Conservation (phyloP, 2,113 vertebrate genomes). For the Fulmarus glacialis region DNA sequence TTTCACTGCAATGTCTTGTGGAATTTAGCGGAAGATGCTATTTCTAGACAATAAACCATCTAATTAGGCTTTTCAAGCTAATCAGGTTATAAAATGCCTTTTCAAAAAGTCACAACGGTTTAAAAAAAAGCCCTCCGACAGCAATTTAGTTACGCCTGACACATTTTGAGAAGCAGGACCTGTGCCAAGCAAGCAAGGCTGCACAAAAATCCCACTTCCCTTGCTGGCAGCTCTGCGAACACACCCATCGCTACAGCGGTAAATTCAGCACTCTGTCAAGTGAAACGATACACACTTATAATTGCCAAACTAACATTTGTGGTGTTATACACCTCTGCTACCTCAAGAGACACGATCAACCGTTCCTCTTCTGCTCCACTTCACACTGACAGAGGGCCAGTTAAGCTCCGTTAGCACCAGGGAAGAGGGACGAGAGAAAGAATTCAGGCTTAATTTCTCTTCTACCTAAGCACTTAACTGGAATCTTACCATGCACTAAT, state of each 20-base stretch:
- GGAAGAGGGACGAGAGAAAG: not conserved
- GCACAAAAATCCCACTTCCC: not conserved
- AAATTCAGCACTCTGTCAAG: not conserved
- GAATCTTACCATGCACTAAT: not conserved
- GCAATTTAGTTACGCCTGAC: not conserved
- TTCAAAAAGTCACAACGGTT: not conserved
- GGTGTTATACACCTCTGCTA: not conserved
- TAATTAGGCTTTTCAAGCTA: slow-evolving; percentile 1
- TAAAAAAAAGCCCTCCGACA: not conserved
- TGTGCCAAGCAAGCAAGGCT: not conserved
- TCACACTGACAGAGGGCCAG: not conserved
- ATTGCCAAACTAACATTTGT: not conserved
- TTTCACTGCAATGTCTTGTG: not conserved
- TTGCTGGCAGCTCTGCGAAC: not conserved
- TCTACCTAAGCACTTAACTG: not conserved
- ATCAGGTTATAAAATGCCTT: not conserved
- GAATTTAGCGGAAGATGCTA: slow-evolving; percentile 38
- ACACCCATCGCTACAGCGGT: not conserved
- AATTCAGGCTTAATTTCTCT: not conserved
- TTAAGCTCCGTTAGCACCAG: not conserved
- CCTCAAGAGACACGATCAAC: rapidly evolving
- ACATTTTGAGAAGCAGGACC: not conserved
- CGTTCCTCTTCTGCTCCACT: not conserved
- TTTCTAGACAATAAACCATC: slow-evolving; percentile 21
- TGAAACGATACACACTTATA: not conserved